Evolutionary conservation across 1,140 invertebrate genomes (phyloP), one percentile per base, ranked within the genome.

Genomic region (Rhopalosiphum padi): DNA sequence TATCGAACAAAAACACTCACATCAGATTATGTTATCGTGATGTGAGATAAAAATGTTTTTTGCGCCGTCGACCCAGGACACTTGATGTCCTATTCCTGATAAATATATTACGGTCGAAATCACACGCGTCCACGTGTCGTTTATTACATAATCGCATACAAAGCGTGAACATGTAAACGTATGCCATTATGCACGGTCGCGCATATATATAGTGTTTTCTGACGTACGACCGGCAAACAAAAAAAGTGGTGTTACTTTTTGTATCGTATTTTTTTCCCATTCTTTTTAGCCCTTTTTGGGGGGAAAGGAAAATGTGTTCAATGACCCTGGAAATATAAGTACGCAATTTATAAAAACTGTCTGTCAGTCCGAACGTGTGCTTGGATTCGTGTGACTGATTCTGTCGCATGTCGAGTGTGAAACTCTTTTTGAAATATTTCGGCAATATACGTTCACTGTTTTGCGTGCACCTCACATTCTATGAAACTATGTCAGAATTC

Each of bases 31-130:
- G n/a, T 35, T 77, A 77, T 77, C 30, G 15, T 15, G 4, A 77
- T n/a, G 60, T n/a, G 30, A 15, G 60, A 77, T 77, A n/a, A 77
- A 77, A 77, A 77, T 77, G 60, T 77, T 77, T n/a, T 30, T n/a
- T 30, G 5, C n/a, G 4, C 60, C 30, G n/a, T 77, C 30, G 30
- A n/a, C 60, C 60, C 60, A 30, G 60, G n/a, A n/a, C n/a, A n/a
- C 30, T 77, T 77, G n/a, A 77, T 77, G n/a, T 77, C n/a, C 30
- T 18, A n/a, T 77, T 77, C 30, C n/a, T 18, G 30, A 77, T 77
- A 77, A 77, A 77, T 77, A 77, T 77, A 77, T 77, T 77, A 77
- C n/a, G 11, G 60, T 77, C n/a, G 60, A 77, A 77, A n/a, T 77
- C 60, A 77, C 55, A 30, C 55, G 0, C 25, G 9, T 60, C 25